A percentile compares a stretch with the other conserved stretches of the same genome.
These are phyloP conservation scores for Psylliodes chrysocephalus DNA, from an alignment of 2,888 invertebrate species.

Conservation along the genomic window DNA sequence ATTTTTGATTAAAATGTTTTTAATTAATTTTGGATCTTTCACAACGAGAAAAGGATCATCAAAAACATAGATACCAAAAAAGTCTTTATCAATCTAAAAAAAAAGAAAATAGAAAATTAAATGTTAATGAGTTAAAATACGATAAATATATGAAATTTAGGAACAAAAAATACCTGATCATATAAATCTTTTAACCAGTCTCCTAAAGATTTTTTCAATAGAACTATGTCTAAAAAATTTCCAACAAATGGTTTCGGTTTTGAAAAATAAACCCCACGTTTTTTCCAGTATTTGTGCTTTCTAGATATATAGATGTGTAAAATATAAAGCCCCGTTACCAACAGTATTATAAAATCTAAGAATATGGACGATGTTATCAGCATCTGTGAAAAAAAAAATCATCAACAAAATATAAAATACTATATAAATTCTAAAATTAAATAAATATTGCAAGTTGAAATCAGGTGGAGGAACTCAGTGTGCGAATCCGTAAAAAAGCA, in stretches of 20 bases:
- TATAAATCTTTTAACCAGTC: slow-evolving; percentile 30
- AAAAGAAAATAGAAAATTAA: neutral
- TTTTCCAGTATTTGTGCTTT: slow-evolving; percentile 49
- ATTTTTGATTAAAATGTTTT: slow-evolving; percentile 64
- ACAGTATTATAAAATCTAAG: slow-evolving; percentile 20
- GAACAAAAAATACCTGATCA: neutral
- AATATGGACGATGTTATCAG: slow-evolving; percentile 22
- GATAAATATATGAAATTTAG: too few species aligned
- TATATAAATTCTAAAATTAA: too few species aligned
- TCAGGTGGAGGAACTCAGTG: too few species aligned
- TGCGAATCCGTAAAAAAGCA: too few species aligned
- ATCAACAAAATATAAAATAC: too few species aligned
- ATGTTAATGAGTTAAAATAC: neutral
- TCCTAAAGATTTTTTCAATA: slow-evolving; percentile 36
- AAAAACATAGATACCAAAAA: slow-evolving; percentile 64
- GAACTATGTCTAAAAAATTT: slow-evolving; percentile 39
- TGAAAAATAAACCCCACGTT: slow-evolving; percentile 43
- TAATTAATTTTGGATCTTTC: slow-evolving; percentile 64
- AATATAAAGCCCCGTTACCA: neutral
- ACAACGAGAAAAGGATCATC: slow-evolving; percentile 65
- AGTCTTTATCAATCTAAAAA: neutral
- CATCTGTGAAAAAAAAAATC: slow-evolving; percentile 31
- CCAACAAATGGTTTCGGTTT: slow-evolving; percentile 49
- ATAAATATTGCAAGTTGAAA: too few species aligned
- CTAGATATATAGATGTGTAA: slow-evolving; percentile 43